These are phyloP conservation scores for Odontamblyopus lacepedii DNA, from an alignment of 2,797 vertebrate species.

Conservation along the genomic window DNA sequence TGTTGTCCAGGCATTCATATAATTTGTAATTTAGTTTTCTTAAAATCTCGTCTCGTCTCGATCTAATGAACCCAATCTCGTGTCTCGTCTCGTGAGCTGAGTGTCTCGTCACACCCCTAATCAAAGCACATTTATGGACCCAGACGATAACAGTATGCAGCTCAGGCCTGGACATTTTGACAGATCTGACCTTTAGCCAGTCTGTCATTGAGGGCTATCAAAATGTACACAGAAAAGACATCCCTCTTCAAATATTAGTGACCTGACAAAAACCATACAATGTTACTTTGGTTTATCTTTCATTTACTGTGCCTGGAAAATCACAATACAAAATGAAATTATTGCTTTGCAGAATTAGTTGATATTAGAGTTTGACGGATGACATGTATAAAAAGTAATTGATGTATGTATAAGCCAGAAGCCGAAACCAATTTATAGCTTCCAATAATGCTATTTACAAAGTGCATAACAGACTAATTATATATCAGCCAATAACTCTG, in stretches of 20 bases:
- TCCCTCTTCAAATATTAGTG: background rate
- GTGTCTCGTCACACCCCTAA: too few species aligned
- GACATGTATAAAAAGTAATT: background rate
- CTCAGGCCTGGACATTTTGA: slow-evolving; percentile 21
- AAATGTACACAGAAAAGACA: slow-evolving; percentile 14
- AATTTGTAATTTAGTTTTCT: too few species aligned
- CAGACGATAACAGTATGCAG: slow-evolving; percentile 11
- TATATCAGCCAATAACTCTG: slow-evolving; percentile 28
- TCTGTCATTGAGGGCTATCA: slow-evolving; percentile 22
- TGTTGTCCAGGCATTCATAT: too few species aligned
- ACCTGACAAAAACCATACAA: too few species aligned
- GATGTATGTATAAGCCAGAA: background rate
- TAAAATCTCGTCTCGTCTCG: too few species aligned
- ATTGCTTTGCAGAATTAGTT: too few species aligned
- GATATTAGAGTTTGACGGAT: background rate
- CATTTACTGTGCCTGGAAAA: too few species aligned
- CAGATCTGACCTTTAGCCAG: slow-evolving; percentile 45
- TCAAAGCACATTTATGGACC: slow-evolving; percentile 17
- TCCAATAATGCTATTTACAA: background rate
- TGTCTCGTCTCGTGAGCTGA: too few species aligned
- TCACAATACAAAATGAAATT: too few species aligned
- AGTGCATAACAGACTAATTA: slow-evolving; percentile 14
- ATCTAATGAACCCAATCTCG: too few species aligned
- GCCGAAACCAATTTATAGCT: background rate
- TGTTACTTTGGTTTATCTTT: too few species aligned